Percentiles rank a stretch among this genome's conserved stretches.
Conservation (phyloP, 2,797 vertebrate genomes). For the Babyrousa celebensis region DNA sequence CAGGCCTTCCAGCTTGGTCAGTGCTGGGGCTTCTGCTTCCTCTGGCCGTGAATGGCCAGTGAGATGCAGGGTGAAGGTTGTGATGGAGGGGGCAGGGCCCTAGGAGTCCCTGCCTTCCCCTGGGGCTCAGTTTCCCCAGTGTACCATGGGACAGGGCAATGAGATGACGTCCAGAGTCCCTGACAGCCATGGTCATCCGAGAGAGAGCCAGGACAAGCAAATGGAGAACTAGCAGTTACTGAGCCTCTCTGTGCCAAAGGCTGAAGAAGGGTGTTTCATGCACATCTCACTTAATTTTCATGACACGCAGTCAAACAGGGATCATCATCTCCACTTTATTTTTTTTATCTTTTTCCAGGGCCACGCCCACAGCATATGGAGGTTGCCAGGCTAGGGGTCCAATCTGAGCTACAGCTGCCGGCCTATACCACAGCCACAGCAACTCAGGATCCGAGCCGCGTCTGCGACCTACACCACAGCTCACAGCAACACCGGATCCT, state of each 20-base stretch:
- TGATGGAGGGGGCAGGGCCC: not conserved
- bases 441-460: no score
- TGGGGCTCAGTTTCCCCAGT: constrained; percentile 13
- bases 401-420: no score
- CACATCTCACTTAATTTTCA: not conserved
- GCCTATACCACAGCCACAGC: no score
- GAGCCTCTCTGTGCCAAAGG: not conserved
- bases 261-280: not conserved
- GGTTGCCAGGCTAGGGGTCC: no score
- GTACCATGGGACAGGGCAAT: not conserved
- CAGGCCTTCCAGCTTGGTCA: not conserved
- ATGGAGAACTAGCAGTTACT: not conserved
- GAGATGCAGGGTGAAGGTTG: not conserved
- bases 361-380: no score
- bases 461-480: no score
- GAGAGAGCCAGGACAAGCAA: not conserved
- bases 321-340: not conserved
- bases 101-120: not conserved
- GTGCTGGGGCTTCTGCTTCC: not conserved
- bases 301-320: not conserved
- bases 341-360: no score
- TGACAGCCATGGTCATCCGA: not conserved
- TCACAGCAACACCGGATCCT: no score
- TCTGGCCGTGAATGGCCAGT: not conserved
- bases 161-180: not conserved